Base-by-base conservation (phyloP, 2,888 invertebrate species). In the Bimastos eiseni region DNA sequence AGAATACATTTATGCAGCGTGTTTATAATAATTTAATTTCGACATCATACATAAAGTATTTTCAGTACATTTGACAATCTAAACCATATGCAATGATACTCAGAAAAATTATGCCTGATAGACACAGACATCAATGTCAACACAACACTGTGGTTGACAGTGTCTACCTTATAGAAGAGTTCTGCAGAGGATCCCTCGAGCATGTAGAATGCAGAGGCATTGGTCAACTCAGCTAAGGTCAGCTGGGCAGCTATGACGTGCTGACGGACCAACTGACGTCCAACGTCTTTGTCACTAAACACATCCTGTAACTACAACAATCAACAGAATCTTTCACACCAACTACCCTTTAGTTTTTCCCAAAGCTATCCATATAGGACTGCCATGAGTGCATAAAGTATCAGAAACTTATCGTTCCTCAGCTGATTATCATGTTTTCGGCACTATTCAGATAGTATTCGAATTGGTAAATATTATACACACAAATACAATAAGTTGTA, bases 101-200 rank as follows among this genome's bases (percentile, higher is more conserved):
- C 24, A 3, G 30, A 17, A 70, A 70, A 70, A n/a, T 11, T 11
- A 70, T 11, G 70, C 11, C 70, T n/a, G 70, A 8, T n/a, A 70
- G 13, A 30, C 8, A n/a, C 70, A 30, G n/a, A 70, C 49, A 49
- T n/a, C n/a, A 70, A n/a, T 1, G n/a, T 70, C 70, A 70, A 30
- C 30, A 70, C 0, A 5, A 70, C 70, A 70, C 70, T 70, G 70
- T 6, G 36, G 36, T 86, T 24, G 34, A 33, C 86, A 86, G 36
- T 34, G 21, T 36, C 17, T n/a, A 93, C 88, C 55, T 92, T 92
- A 91, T 93, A 94, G 70, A 91, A 38, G 17, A 94, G 91, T 55
- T 93, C 93, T 24, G 94, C 94, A 11, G 92, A 34, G 15, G 92
- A 92, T 4, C 94, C 94, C 90, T 94, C 93, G 15, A 94, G 92